Evolutionary conservation across 2,888 invertebrate species (phyloP), one percentile per base, ranked within the genome.

Genomic region (Eulithis testata): DNA sequence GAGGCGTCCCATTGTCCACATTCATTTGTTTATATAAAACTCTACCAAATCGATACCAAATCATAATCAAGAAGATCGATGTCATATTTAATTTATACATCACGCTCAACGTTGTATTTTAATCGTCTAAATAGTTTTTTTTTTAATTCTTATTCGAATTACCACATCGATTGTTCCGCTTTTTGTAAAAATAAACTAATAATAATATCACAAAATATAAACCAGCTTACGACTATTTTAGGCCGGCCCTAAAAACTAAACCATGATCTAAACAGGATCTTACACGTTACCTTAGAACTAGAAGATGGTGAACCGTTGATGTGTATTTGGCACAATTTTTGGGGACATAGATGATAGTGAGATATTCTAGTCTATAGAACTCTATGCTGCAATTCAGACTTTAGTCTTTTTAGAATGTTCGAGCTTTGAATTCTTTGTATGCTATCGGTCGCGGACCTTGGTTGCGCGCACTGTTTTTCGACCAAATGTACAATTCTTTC

Each of bases 1-100:
- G 74, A 74, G 76, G 77, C 75, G 75, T 68, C 74, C 73, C 73
- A 72, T 64, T 60, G 63, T 57, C 67, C 63, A 57, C 60, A 50
- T 58, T 60, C 60, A 63, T 55, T 60, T 51, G 14, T 36, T 50
- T 31, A 4, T 6, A 44, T 11, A 1, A 36, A 31, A 11, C 36
- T 31, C 11, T 43, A 50, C 37, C 6, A 7, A 31, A 52, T 21
- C 14, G 21, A 7, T 37, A 52, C 8, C 14, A 51, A 51, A 47
- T 55, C 11, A 37, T 36, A 21, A 2, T 37, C 3, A 50, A 54
- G 1, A 12, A 61, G n/a, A 54, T 49, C 49, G 27, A 51, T 44
- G 43, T 14, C 27, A 11, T 40, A 14, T 40, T 5, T 9, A 61
- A 14, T 40, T 40, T 9, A 61, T 44, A 14, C 40, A 55, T 49